Evolutionary conservation across 2,797 vertebrate species (phyloP), one percentile per base, ranked within the genome.

Genomic region (Columba guinea): DNA sequence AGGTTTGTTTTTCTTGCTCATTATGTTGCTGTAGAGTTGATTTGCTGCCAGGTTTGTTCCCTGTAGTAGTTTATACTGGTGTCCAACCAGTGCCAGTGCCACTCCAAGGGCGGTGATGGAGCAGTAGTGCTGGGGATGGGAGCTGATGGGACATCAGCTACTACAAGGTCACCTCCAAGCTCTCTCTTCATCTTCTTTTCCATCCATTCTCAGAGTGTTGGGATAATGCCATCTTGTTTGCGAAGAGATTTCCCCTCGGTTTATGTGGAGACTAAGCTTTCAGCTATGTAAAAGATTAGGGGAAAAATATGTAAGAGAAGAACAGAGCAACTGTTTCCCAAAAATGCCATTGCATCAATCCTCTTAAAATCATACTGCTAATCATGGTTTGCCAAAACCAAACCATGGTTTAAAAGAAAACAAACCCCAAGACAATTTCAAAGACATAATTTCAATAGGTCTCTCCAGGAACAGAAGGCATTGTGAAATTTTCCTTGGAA

Each of bases 401-500:
- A 89, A 80, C 44, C 1, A 2, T 80, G n/a, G 46, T 53, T 49
- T 90, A 41, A 83, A 94, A 93, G 75, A 89, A 94, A 92, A 73
- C 76, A 95, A 79, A 69, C 22, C 21, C 27, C 41, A 87, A 70
- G 80, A 73, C 41, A 44, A 34, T 87, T 91, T 79, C 19, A 74
- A 73, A 78, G 44, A 26, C 55, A 85, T 82, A 49, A 60, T 83
- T 74, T 87, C 83, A 89, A 84, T 80, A 79, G 35, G 44, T 68
- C n/a, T 87, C 34, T 95, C 75, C 80, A 90, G 65, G 69, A 87
- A 69, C 49, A 87, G 81, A 87, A 56, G 30, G 4, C 23, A 49
- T 83, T 86, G 68, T 70, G 92, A 91, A 87, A 87, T 92, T 92
- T 95, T 92, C 62, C 75, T 71, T 94, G 79, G 90, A 93, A 85